phyloP scores from a whole-genome alignment of 2,797 vertebrate species.

The Enteromius afrohamiltoni region DNA sequence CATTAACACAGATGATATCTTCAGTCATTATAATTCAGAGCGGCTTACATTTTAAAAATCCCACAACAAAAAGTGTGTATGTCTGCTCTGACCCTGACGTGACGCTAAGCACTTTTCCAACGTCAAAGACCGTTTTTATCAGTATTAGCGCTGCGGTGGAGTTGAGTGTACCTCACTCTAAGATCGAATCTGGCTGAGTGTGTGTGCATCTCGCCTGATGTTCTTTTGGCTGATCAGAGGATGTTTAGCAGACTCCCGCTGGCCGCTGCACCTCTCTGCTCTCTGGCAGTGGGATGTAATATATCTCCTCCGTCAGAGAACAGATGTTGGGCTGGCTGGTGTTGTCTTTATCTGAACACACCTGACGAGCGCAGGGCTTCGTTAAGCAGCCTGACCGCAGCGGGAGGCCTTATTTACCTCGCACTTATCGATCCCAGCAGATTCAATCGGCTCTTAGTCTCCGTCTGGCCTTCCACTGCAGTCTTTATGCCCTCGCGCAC shows the following conservation, averaged over 20 bases:
- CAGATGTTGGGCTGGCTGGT: constrained; percentile 53
- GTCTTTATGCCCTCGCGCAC: background rate
- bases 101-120: no score
- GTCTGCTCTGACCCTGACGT: no score
- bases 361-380: constrained; percentile 25
- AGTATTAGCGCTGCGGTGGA: no score
- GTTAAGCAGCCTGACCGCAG: constrained; percentile 20
- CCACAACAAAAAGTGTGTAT: no score
- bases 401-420: constrained; percentile 35
- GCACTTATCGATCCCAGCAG: constrained; percentile 27
- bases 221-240: constrained; percentile 1
- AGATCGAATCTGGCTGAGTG: background rate
- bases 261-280: constrained; percentile 3
- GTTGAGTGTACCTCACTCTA: no score
- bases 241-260: constrained; percentile 30
- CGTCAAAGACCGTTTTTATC: no score
- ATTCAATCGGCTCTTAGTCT: background rate
- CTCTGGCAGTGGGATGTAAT: background rate
- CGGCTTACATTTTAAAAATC: no score
- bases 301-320: constrained; percentile 33
- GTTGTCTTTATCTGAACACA: constrained; percentile 51
- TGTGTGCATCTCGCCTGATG: background rate
- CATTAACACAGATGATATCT: no score
- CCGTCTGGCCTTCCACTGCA: background rate
- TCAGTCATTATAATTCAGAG: no score